phyloP scores from a whole-genome alignment of 2,113 vertebrate species.

The Baryphthengus martii region DNA sequence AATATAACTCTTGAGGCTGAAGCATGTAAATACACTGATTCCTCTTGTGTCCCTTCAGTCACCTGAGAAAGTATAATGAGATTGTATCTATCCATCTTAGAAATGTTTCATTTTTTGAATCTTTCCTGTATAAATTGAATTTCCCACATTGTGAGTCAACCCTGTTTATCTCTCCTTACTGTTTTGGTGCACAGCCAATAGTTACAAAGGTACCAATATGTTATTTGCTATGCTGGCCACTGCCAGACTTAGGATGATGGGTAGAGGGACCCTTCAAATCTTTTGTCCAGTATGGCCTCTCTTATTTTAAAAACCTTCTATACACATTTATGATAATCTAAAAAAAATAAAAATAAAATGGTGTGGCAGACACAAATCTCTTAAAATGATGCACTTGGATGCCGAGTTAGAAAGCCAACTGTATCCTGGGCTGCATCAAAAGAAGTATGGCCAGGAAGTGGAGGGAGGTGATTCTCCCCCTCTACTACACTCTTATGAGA shows the following conservation, averaged over 20 bases:
- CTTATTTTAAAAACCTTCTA: not conserved
- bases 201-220: not conserved
- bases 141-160: not conserved
- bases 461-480: not conserved
- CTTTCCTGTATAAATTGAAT: not conserved
- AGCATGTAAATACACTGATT: not conserved
- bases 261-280: not conserved
- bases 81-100: not conserved
- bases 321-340: not conserved
- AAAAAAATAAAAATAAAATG: not conserved
- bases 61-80: not conserved
- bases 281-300: not conserved
- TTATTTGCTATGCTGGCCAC: not conserved
- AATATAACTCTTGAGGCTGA: not conserved
- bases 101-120: not conserved
- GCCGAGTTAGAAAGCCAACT: not conserved
- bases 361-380: not conserved
- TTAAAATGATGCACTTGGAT: not conserved
- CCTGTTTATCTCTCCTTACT: not conserved
- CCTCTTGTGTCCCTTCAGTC: not conserved
- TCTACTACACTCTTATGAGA: not conserved
- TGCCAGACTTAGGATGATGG: not conserved
- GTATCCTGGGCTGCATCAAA: not conserved
- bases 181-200: not conserved
- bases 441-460: not conserved